These are phyloP conservation scores for Corythaixoides concolor DNA, from an alignment of 2,113 vertebrate species.

Conservation along the genomic window DNA sequence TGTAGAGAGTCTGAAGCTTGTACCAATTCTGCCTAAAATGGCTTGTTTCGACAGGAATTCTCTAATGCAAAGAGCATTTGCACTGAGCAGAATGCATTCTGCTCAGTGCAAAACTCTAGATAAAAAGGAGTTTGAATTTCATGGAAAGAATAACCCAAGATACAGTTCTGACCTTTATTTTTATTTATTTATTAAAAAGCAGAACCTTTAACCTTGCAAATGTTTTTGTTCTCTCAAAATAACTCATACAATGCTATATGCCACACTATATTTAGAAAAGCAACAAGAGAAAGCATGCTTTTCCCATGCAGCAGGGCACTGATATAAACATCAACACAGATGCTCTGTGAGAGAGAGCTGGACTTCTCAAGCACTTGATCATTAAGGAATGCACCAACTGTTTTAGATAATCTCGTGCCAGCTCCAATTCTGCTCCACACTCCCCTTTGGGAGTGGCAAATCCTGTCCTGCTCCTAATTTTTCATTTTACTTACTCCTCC, in stretches of 20 bases:
- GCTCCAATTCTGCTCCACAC: constrained; percentile 91
- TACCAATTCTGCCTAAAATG: constrained; percentile 55
- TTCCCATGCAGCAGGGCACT: constrained; percentile 82
- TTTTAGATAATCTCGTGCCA: constrained; percentile 97
- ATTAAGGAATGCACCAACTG: constrained; percentile 99
- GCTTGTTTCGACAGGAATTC: constrained; percentile 45
- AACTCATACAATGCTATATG: constrained; percentile 79
- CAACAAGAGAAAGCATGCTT: constrained; percentile 80
- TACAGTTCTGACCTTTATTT: constrained; percentile 66
- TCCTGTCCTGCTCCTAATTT: constrained; percentile 79
- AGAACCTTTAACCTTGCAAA: constrained; percentile 78
- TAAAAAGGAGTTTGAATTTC: constrained; percentile 50
- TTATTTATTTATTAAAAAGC: constrained; percentile 73
- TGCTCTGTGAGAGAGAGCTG: constrained; percentile 82
- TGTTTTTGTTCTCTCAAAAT: constrained; percentile 83
- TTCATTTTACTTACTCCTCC: constrained; percentile 83
- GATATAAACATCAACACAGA: constrained; percentile 90
- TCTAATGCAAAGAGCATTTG: not conserved
- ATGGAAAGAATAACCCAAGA: constrained; percentile 47
- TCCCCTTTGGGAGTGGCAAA: constrained; percentile 86
- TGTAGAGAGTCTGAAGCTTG: constrained; percentile 34
- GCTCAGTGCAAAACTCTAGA: constrained; percentile 31
- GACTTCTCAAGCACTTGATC: constrained; percentile 92
- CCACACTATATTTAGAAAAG: constrained; percentile 79
- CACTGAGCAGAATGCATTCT: not conserved